Evolutionary conservation across 2,797 vertebrate genomes (phyloP), one percentile per base, ranked within the genome.

Genomic region (Botia kubotai): DNA sequence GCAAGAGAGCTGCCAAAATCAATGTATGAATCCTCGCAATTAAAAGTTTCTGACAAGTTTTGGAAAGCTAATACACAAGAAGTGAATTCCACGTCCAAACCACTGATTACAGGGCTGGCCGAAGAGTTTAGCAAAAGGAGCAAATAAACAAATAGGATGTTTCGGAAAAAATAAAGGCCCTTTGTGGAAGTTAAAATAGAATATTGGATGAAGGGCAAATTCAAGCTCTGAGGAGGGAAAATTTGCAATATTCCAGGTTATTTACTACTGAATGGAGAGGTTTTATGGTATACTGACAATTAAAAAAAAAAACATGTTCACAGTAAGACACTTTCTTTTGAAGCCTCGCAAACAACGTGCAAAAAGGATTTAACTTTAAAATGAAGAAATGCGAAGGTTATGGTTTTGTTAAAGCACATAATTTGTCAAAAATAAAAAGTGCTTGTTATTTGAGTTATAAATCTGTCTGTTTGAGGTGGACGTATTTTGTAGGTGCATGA

Each of bases 1-100:
- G 55, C 50, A 82, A 77, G 65, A 58, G 63, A 78, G 71, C 36
- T 55, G 78, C 82, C 87, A 82, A 80, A 83, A 80, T 82, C 81
- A 84, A 83, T 81, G 75, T 76, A 73, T 80, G 63, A 75, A 43
- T 46, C 55, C 58, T 50, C 48, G 68, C 80, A 75, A 87, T 77
- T 82, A 75, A 86, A 75, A 62, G 21, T 39, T 17, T 29, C 1
- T 7, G 60, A 63, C 63, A 68, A 73, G 23, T 26, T 26, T 57
- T 26, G 68, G 53, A 62, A 39, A 21, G 36, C 72, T 65, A 79
- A 67, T 83, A 77, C 68, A 71, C 29, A 74, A 70, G 52, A 50
- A 65, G 53, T 48, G 50, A 33, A 19, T 53, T 70, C 66, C 50
- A 65, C 63, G 55, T 74, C 53, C 67, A 55, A 79, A 75, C 36